A percentile compares a stretch with the other conserved stretches of the same genome.
phyloP scores from a whole-genome alignment of 2,888 invertebrate species.

The Nomada ferruginata region DNA sequence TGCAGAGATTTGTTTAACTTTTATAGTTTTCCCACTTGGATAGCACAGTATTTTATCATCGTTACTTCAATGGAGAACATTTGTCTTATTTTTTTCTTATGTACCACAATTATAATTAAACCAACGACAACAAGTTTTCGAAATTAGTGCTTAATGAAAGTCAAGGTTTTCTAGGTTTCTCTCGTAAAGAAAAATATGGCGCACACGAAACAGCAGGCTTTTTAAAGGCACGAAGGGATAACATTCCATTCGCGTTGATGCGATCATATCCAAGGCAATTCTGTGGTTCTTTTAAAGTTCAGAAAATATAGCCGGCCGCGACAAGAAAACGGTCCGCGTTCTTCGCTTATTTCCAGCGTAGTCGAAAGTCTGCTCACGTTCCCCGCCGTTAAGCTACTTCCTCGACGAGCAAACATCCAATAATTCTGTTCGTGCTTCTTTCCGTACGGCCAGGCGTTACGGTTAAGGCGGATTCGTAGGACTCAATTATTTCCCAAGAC shows the following conservation, averaged over 20 bases:
- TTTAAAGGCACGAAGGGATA: slow-evolving; percentile 9
- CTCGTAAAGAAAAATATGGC: not conserved
- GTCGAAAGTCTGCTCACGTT: slow-evolving; percentile 70
- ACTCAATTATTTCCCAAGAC: slow-evolving; percentile 59
- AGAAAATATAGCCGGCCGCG: slow-evolving; percentile 50
- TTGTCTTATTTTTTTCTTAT: too few relatives aligned
- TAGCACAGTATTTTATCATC: too few relatives aligned
- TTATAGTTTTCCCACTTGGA: too few relatives aligned
- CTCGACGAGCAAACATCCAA: slow-evolving; percentile 74
- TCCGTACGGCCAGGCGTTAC: slow-evolving; percentile 57
- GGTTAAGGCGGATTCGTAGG: slow-evolving; percentile 61
- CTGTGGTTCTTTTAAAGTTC: slow-evolving; percentile 48
- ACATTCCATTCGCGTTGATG: slow-evolving; percentile 11
- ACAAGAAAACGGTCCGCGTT: slow-evolving; percentile 41
- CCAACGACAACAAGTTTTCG: too few relatives aligned
- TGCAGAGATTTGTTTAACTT: too few relatives aligned
- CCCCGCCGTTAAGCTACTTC: slow-evolving; percentile 73
- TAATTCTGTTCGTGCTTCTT: slow-evolving; percentile 73
- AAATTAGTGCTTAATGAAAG: too few relatives aligned
- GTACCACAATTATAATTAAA: too few relatives aligned
- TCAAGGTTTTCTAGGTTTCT: not conserved
- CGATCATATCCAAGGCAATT: slow-evolving; percentile 54
- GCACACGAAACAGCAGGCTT: not conserved
- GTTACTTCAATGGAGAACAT: too few relatives aligned
- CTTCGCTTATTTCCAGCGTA: slow-evolving; percentile 60